Conservation (phyloP, 2,113 vertebrate species). For the Plectropomus leopardus region DNA sequence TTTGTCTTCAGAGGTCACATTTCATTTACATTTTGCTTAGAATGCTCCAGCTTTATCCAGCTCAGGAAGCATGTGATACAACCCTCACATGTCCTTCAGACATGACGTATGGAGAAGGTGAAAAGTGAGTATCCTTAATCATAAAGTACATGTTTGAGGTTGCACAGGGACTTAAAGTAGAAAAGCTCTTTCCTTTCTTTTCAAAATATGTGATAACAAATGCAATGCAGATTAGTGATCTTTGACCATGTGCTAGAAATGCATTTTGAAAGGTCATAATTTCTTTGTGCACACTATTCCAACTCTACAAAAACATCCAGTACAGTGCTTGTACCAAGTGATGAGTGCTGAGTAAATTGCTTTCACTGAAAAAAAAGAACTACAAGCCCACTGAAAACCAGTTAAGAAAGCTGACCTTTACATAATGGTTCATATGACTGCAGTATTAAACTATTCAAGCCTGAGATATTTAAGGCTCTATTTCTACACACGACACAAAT, state of each 20-base stretch:
- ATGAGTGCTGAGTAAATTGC: constrained; percentile 1
- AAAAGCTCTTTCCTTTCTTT: constrained; percentile 9
- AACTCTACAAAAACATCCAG: constrained; percentile 9
- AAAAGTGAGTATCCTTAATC: neutral
- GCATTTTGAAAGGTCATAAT: neutral
- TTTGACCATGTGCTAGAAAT: neutral
- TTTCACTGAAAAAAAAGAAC: neutral
- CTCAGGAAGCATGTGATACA: neutral
- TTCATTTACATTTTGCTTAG: constrained; percentile 40
- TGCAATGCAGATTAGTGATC: constrained; percentile 12
- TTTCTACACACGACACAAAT: constrained; percentile 4
- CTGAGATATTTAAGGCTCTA: neutral
- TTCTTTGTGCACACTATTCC: constrained; percentile 18
- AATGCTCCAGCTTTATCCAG: neutral
- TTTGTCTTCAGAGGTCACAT: neutral
- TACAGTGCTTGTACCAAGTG: constrained; percentile 17
- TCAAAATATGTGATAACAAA: constrained; percentile 6
- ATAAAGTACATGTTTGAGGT: neutral
- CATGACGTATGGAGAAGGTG: neutral
- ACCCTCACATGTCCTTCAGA: constrained; percentile 6
- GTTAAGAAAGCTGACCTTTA: constrained; percentile 24
- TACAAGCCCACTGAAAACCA: neutral
- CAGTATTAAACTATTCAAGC: neutral
- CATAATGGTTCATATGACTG: neutral
- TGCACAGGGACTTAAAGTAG: neutral